Evolutionary conservation across 2,797 vertebrate species (phyloP), one percentile per base, ranked within the genome.

Genomic region (Aratinga solstitialis): DNA sequence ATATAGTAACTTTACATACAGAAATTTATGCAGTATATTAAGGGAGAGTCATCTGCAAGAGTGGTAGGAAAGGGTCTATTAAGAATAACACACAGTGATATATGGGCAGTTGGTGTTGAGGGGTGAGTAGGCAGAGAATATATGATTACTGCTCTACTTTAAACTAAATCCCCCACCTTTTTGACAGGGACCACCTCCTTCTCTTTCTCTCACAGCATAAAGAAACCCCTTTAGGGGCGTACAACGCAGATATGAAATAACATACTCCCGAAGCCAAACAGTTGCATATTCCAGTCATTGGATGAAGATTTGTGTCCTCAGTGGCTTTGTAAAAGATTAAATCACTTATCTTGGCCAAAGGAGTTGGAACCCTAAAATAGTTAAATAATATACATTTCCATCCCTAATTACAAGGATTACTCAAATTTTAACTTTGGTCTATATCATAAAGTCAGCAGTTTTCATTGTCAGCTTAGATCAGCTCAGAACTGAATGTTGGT

Each of bases 51-150:
- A 90, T 93, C 68, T 79, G 61, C 53, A 80, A 89, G 58, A 65
- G 72, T 58, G 72, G 36, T 89, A 87, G 75, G 45, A 84, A 89
- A 85, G 51, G 77, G 34, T 62, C 53, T 91, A 80, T 89, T 87
- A 93, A 87, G 84, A 92, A 62, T 77, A 95, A 85, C 76, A 83
- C 58, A 58, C 23, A 23, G 65, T 89, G 58, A 84, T 92, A 65
- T 11, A 84, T 34, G 93, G 92, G 81, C 90, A 84, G 74, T 93
- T 93, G 73, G 93, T 95, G 84, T 84, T 96, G 94, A 92, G 90
- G 75, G 94, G 66, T 87, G 89, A 96, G 93, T 96, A 94, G 89
- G 93, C 92, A 90, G 95, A 89, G 77, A 96, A 89, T 86, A 65
- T 51, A 82, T 61, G 48, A 90, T 90, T 93, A 90, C 59, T 86